A percentile compares a stretch with the other conserved stretches of the same genome.
These are phyloP conservation scores for Drosophila rubida DNA, from an alignment of 2,888 invertebrate genomes.

Conservation along the genomic window DNA sequence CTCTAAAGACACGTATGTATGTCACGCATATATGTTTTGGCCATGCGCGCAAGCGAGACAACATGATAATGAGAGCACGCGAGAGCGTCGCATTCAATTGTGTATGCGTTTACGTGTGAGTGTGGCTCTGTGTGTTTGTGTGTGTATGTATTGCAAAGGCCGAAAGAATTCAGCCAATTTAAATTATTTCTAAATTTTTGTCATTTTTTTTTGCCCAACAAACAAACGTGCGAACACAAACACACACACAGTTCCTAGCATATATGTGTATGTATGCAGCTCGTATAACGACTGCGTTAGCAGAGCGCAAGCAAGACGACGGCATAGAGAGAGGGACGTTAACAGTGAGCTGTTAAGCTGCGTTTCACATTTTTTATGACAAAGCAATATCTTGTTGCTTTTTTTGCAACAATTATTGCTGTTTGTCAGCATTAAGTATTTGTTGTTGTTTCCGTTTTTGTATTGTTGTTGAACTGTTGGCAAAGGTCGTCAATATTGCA, in stretches of 20 bases:
- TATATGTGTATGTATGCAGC: neutral
- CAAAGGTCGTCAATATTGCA: neutral
- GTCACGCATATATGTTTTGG: conserved; percentile 41
- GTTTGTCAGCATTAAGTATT: neutral
- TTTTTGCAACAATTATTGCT: neutral
- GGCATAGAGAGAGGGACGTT: neutral
- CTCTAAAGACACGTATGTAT: conserved; percentile 18
- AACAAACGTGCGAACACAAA: conserved; percentile 18
- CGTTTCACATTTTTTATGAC: conserved; percentile 3
- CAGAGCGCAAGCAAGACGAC: neutral
- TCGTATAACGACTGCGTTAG: neutral
- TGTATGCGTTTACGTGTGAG: conserved; percentile 8
- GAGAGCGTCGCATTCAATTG: conserved; percentile 35
- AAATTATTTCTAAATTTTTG: neutral
- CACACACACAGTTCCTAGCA: neutral
- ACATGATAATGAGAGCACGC: conserved; percentile 45
- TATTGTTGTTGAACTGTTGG: conserved; percentile 7
- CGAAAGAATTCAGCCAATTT: conserved; percentile 29
- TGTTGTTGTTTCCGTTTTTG: conserved; percentile 6
- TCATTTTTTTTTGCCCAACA: conserved; percentile 5
- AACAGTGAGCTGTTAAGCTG: conserved; percentile 21
- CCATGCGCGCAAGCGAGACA: conserved; percentile 61
- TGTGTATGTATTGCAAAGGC: conserved; percentile 13
- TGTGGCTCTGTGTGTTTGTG: conserved; percentile 10
- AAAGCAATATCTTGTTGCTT: neutral